Base-by-base conservation (phyloP, 2,113 vertebrate genomes). In the Oxyura jamaicensis region DNA sequence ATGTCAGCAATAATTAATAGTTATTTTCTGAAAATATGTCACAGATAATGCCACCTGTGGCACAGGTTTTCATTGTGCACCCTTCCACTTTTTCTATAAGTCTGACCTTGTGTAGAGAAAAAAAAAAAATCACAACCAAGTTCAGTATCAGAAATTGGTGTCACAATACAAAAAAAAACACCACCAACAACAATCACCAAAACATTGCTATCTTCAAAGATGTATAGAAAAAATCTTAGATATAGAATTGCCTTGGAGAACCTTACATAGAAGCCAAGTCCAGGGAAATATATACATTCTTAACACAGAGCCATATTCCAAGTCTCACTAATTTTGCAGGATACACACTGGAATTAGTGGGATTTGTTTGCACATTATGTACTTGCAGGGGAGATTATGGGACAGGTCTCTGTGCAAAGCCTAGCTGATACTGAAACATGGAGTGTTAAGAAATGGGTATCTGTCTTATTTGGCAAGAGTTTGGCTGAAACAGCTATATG, bases 21-120 rank as follows among this genome's bases (percentile, higher is more conserved):
- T 94, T 93, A 79, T 90, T 76, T 93, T 87, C 76, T 90, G 68
- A 80, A 93, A 90, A 72, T 44, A 23, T 26, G n/a, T 86, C 63
- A 66, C 15, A 72, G 88, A 78, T 78, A 53, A 94, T 91, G 60
- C 53, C 71, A 86, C 83, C 72, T 92, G 85, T 44, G 85, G 10
- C 72, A 88, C 8, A 8, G 80, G 60, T 87, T 95, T 95, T 94
- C 86, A 92, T 16, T 93, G 62, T 90, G 90, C 88, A 88, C 67
- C 53, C 22, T 93, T 96, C 69, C 81, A 86, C 33, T 72, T 85
- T 94, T 92, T 90, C 93, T 86, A 52, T 90, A 88, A 91, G 44
- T 91, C 86, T 94, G 91, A 94, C 53, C 81, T 96, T 89, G 48
- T 79, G 46, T 36, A 76, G 72, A 88, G 52, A 80, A 58, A 80